Percentiles rank a stretch among this genome's conserved stretches.
These are phyloP conservation scores for Microcebus ravelobensis DNA, from an alignment of 2,113 vertebrate species.

Conservation along the genomic window DNA sequence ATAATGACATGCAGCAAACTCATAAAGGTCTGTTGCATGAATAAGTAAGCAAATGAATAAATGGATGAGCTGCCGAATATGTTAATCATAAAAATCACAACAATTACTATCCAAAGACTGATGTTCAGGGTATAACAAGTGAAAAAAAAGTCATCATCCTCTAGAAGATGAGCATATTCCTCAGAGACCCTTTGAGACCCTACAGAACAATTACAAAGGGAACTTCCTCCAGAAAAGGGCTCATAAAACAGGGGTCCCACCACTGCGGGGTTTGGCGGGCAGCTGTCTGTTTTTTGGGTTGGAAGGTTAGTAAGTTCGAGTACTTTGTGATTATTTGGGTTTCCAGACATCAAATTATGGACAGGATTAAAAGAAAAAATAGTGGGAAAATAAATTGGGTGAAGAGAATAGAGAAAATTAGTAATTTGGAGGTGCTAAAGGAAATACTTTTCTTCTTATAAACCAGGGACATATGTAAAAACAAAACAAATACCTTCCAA, in stretches of 20 bases:
- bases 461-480: not conserved
- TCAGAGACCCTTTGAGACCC: not conserved
- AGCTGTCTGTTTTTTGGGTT: not conserved
- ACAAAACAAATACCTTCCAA: not conserved
- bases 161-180: not conserved
- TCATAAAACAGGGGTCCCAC: not conserved
- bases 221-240: not conserved
- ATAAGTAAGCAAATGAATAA: conserved; percentile 52
- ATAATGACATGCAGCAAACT: not conserved
- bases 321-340: not conserved
- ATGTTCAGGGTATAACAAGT: not conserved
- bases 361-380: not conserved
- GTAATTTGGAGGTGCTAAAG: not conserved
- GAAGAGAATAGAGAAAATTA: not conserved
- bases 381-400: not conserved
- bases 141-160: not conserved
- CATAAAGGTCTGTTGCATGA: not conserved
- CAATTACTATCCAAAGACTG: not conserved
- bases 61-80: conserved; percentile 18
- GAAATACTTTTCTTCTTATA: not conserved
- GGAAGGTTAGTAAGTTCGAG: not conserved
- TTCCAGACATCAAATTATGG: not conserved
- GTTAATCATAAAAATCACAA: conserved; percentile 20
- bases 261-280: no score
- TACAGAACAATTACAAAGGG: not conserved